These are phyloP conservation scores for Coptodon rendalli DNA, from an alignment of 2,113 vertebrate genomes.

Conservation along the genomic window DNA sequence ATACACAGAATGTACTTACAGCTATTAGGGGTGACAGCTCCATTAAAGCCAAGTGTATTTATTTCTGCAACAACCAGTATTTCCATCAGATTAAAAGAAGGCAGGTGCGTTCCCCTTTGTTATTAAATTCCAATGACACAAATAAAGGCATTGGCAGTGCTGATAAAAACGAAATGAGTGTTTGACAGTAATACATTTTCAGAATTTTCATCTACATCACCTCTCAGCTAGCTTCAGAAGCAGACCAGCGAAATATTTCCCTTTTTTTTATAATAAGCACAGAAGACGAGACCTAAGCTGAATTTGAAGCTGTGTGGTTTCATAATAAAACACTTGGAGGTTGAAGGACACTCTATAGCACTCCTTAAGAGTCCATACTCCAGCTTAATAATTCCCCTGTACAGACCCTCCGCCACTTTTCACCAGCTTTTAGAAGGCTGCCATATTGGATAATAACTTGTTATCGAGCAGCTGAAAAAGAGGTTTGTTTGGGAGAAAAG, in stretches of 20 bases:
- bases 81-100: neutral
- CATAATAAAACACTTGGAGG: conserved; percentile 36
- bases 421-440: conserved; percentile 38
- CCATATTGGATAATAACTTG: conserved; percentile 67
- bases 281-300: conserved; percentile 2
- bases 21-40: neutral
- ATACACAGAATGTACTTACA: neutral
- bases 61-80: neutral
- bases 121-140: conserved; percentile 1
- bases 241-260: neutral
- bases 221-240: neutral
- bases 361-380: conserved; percentile 35
- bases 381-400: conserved; percentile 47
- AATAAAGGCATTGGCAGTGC: neutral
- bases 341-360: conserved; percentile 21
- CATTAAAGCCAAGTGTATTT: conserved; percentile 1
- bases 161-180: neutral
- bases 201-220: conserved; percentile 1
- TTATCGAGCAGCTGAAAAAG: conserved; percentile 64
- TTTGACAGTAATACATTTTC: conserved; percentile 9
- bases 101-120: neutral
- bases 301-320: conserved; percentile 11
- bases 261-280: neutral
- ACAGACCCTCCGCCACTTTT: conserved; percentile 31
- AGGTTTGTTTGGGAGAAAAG: conserved; percentile 30